Conservation (phyloP, 2,888 invertebrate species). For the Calephelis perditalis region DNA sequence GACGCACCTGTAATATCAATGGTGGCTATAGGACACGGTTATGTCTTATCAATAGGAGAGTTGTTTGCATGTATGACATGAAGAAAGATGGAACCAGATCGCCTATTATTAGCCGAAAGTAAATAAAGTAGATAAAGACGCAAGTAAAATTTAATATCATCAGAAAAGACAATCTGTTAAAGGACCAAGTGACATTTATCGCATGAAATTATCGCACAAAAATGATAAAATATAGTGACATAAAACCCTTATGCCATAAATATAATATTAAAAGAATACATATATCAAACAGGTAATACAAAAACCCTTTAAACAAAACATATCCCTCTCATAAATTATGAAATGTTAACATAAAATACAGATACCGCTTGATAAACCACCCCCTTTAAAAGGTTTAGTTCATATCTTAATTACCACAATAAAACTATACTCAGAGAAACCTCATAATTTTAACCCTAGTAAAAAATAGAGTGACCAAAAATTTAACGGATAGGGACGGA, state of each 20-base stretch:
- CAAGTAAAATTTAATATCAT: too few relatives aligned
- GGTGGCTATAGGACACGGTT: too few relatives aligned
- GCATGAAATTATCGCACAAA: too few relatives aligned
- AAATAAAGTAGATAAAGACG: too few relatives aligned
- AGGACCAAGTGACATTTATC: too few relatives aligned
- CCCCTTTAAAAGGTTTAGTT: constrained; percentile 62
- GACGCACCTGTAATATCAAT: too few relatives aligned
- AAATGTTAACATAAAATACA: constrained; percentile 10
- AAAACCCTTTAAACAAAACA: constrained; percentile 5
- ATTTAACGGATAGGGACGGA: constrained; percentile 52
- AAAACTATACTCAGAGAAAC: constrained; percentile 63
- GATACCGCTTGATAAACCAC: constrained; percentile 37
- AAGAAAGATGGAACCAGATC: too few relatives aligned
- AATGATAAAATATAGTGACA: background rate
- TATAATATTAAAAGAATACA: background rate
- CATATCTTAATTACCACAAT: constrained; percentile 73
- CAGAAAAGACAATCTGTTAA: too few relatives aligned
- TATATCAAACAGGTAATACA: background rate
- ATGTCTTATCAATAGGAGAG: too few relatives aligned
- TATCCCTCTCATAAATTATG: constrained; percentile 11
- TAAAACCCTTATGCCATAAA: background rate
- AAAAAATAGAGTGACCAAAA: constrained; percentile 62
- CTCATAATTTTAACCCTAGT: constrained; percentile 58
- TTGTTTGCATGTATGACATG: too few relatives aligned
- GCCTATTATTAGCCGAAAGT: too few relatives aligned